phyloP scores from a whole-genome alignment of 2,113 vertebrate genomes.

The Rhynchomys soricoides region DNA sequence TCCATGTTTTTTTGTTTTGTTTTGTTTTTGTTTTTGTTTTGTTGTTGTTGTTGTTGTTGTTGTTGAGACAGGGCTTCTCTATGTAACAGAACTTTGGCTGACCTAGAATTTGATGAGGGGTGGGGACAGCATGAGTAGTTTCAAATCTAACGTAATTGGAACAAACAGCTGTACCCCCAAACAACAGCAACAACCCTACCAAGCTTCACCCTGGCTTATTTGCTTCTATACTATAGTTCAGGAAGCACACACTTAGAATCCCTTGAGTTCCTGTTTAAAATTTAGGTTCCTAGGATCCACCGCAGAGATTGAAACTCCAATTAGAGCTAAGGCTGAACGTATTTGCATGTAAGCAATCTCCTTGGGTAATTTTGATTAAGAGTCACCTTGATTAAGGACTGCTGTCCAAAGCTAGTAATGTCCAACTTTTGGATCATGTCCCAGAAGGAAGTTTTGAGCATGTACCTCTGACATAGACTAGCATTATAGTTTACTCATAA shows the following conservation, averaged over 20 bases:
- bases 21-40: no score
- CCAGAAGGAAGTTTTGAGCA: conserved; percentile 5
- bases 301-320: conserved; percentile 14
- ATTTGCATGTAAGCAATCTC: conserved; percentile 43
- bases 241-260: conserved; percentile 36
- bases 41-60: no score
- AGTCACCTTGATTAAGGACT: conserved; percentile 14
- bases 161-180: not conserved
- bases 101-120: not conserved
- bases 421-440: conserved; percentile 25
- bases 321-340: not conserved
- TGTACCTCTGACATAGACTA: not conserved
- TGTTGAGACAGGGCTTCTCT: no score
- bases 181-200: not conserved
- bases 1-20: no score
- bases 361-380: not conserved
- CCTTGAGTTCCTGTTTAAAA: not conserved
- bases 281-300: not conserved
- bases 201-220: not conserved
- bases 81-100: no score
- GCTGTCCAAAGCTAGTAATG: conserved; percentile 18
- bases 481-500: conserved; percentile 12
- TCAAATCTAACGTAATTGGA: not conserved
- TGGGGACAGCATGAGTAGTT: not conserved
- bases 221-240: not conserved